These are phyloP conservation scores for Mactra quadrangularis DNA, from an alignment of 1,140 invertebrate species.

Conservation along the genomic window DNA sequence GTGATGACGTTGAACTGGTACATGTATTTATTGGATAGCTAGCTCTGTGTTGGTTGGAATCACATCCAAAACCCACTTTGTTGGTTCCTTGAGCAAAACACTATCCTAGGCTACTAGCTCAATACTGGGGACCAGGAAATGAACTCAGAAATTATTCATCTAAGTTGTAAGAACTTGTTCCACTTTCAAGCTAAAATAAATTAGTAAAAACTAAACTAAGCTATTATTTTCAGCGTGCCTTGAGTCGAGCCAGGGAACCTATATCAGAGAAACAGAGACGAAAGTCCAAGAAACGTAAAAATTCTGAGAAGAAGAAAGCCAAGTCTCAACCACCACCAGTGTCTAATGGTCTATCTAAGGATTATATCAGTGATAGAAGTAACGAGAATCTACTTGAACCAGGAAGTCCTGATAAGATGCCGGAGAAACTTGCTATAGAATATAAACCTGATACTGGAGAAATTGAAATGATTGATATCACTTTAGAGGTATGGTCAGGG, in stretches of 20 bases:
- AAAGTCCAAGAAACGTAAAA: conserved; percentile 69
- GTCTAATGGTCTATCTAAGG: conserved; percentile 73
- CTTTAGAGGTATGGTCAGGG: conserved; percentile 2
- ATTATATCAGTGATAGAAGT: conserved; percentile 68
- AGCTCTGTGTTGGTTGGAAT: too few species aligned
- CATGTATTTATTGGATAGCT: too few species aligned
- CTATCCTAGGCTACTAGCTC: too few species aligned
- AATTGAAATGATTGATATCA: conserved; percentile 61
- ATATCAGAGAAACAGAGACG: conserved; percentile 65
- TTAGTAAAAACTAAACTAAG: too few species aligned
- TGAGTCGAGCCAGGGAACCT: conserved; percentile 77
- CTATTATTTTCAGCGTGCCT: conserved; percentile 48
- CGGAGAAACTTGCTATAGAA: conserved; percentile 65
- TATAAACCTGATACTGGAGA: conserved; percentile 59
- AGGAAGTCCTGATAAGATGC: conserved; percentile 59
- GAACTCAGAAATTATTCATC: too few species aligned
- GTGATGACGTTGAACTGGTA: too few species aligned
- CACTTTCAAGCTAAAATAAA: too few species aligned
- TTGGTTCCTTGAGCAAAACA: too few species aligned
- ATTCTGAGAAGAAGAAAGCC: conserved; percentile 64
- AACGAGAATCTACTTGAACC: conserved; percentile 66
- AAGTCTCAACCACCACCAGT: conserved; percentile 54
- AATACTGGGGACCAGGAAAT: too few species aligned
- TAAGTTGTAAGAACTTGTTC: too few species aligned
- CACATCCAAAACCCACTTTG: too few species aligned